These are phyloP conservation scores for Cephonodes hylas DNA, from an alignment of 2,888 invertebrate genomes.

Conservation along the genomic window DNA sequence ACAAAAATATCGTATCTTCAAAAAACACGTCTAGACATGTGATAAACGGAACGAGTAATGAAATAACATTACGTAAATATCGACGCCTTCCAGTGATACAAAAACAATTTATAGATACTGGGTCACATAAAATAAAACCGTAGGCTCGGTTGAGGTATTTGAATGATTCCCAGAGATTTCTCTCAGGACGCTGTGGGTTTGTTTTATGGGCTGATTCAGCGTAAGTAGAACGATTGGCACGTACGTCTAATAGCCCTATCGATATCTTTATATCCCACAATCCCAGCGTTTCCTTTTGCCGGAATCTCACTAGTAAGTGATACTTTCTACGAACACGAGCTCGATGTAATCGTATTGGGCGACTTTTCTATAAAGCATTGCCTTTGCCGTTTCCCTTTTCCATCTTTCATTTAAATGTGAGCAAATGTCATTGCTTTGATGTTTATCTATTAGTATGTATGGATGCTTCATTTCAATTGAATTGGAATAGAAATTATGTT, in stretches of 20 bases:
- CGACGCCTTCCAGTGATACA: background rate
- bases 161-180: conserved; percentile 47
- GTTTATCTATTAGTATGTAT: background rate
- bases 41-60: background rate
- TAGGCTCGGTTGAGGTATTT: conserved; percentile 31
- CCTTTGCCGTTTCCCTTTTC: background rate
- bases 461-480: background rate
- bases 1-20: background rate
- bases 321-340: background rate
- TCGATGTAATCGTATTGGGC: background rate
- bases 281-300: background rate
- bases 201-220: conserved; percentile 61
- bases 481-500: no score
- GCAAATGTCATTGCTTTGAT: background rate
- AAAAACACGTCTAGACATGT: background rate
- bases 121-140: conserved; percentile 40
- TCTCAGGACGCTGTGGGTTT: conserved; percentile 30
- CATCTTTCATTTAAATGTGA: background rate
- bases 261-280: conserved; percentile 41
- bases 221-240: conserved; percentile 58
- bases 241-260: conserved; percentile 56
- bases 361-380: background rate
- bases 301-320: background rate
- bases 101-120: conserved; percentile 34
- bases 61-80: background rate